Base-by-base conservation (phyloP, 2,888 invertebrate species). In the Frankliniella intonsa region DNA sequence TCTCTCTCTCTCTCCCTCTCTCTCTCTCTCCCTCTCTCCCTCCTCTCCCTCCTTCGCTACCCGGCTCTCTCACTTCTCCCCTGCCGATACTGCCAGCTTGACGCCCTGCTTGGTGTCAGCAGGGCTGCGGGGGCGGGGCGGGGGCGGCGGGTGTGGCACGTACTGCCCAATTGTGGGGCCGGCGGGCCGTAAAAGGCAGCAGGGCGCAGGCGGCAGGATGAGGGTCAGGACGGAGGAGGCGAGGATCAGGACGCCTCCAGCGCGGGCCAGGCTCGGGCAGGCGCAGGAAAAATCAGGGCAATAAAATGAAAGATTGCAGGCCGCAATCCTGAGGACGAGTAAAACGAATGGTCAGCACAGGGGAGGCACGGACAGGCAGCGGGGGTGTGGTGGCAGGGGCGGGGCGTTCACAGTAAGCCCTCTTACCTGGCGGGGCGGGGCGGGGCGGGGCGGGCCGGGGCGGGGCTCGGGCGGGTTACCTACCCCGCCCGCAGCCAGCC, bases 261-360 rank as follows among this genome's bases (percentile, higher is more conserved):
- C 14, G 55, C 55, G 55, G 55, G 55, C 55, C 3, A 8, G 62
- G 62, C 62, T 17, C 62, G 62, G 69, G 69, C 25, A 25, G 69
- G 22, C 38, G 38, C 38, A 38, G 62, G n/a, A 62, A 22, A 25
- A 76, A 76, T 76, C 69, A 25, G 69, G 69, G 69, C 25, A 76
- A 76, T 76, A 76, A 76, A 76, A 76, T 76, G 69, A 76, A 76
- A 76, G 69, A 76, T 76, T 76, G 69, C 69, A 76, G 25, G 69
- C 11, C 69, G 25, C 25, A 25, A 25, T 22, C 69, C 22, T 8
- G 69, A 10, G 69, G 69, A 25, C 69, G 9, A 76, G 69, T 76
- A 22, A 2, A 76, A 76, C n/a, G 25, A 25, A 76, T 55, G 55
- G 55, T 55, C 55, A 55, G 55, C 55, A 55, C 55, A 55, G 8